Percentiles rank a stretch among this genome's conserved stretches.
Evolutionary conservation across 2,888 invertebrate species (phyloP).

Genomic region (Pyrochroa serraticornis): DNA sequence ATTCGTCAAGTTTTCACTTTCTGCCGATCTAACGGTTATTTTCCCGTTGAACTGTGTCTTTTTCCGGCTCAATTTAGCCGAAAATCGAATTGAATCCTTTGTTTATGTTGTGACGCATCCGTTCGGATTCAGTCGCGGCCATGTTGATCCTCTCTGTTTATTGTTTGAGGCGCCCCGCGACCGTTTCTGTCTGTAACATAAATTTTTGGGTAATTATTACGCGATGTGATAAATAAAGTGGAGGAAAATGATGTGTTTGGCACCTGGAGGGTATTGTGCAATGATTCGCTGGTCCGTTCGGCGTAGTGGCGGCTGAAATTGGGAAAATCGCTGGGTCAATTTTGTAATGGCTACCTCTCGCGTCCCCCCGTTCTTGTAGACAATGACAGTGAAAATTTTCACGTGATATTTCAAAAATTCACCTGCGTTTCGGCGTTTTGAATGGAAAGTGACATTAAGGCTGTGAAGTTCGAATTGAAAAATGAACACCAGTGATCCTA

Average conservation of each 20-base stretch:
- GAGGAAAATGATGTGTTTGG: conserved; percentile 34
- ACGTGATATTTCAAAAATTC: conserved; percentile 53
- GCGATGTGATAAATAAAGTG: conserved; percentile 31
- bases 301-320: conserved; percentile 4
- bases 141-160: conserved; percentile 57
- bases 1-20: too few species aligned
- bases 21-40: not conserved
- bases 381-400: conserved; percentile 66
- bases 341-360: conserved; percentile 71
- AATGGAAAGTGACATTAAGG: conserved; percentile 43
- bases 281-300: conserved; percentile 37
- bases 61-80: not conserved
- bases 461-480: conserved; percentile 35
- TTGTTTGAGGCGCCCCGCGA: conserved; percentile 59
- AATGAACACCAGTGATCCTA: conserved; percentile 67
- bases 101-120: conserved; percentile 40
- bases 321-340: conserved; percentile 46
- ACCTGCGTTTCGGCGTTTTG: conserved; percentile 28
- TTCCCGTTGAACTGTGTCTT: not conserved
- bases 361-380: conserved; percentile 71
- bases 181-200: conserved; percentile 47
- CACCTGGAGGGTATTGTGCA: conserved; percentile 40
- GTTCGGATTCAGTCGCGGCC: conserved; percentile 47
- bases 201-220: conserved; percentile 34
- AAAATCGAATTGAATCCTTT: conserved; percentile 27